phyloP scores from a whole-genome alignment of 2,113 vertebrate genomes.

The Anolis sagrei region DNA sequence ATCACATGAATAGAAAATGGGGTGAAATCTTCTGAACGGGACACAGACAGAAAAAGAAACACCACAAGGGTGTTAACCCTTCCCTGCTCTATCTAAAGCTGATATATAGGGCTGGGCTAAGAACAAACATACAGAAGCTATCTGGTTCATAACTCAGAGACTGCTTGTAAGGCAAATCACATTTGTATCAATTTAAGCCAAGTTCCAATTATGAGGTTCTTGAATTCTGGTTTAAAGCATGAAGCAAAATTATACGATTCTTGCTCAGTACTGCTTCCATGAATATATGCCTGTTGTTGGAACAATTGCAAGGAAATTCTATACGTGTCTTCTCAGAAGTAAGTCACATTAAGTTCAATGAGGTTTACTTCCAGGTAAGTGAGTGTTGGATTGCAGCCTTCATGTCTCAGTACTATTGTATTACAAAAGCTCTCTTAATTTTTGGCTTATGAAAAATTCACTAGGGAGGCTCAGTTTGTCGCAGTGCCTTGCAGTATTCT shows the following conservation, averaged over 20 bases:
- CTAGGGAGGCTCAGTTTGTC: conserved; percentile 79
- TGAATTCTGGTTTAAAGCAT: not conserved
- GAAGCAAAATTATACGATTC: not conserved
- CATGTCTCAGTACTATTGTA: conserved; percentile 65
- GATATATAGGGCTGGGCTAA: too few species aligned
- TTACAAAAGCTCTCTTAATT: conserved; percentile 68
- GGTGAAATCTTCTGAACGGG: too few species aligned
- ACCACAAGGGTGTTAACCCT: too few species aligned
- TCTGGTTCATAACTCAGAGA: too few species aligned
- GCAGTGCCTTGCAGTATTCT: conserved; percentile 70
- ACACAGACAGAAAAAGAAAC: too few species aligned
- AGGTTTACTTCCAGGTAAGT: not conserved
- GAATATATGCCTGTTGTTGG: conserved; percentile 41
- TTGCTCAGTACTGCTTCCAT: conserved; percentile 8
- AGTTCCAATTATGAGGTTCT: conserved; percentile 21
- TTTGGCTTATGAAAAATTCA: conserved; percentile 92
- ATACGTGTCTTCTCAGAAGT: not conserved
- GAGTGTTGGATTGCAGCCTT: not conserved
- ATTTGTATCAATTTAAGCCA: conserved; percentile 27
- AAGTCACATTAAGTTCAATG: not conserved
- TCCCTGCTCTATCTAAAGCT: too few species aligned
- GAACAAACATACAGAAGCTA: too few species aligned
- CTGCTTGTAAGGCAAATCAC: not conserved
- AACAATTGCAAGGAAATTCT: not conserved
- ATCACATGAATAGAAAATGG: too few species aligned